Evolutionary conservation across 2,797 vertebrate species (phyloP).

Genomic region (Syngnathus acus): DNA sequence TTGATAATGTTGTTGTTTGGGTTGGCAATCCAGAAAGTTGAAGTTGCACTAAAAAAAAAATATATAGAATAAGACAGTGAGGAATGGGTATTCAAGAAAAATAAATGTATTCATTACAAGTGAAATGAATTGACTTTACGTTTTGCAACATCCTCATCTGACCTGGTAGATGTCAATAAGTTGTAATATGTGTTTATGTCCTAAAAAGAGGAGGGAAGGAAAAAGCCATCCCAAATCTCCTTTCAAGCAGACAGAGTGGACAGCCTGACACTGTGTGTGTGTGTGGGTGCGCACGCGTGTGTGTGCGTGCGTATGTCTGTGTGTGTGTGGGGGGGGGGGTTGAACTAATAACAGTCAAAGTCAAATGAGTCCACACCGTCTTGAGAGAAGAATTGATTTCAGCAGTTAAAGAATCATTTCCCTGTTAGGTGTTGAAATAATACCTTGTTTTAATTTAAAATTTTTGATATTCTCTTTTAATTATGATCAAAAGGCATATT

Average conservation of each 20-base stretch:
- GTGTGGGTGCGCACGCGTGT: too few species aligned
- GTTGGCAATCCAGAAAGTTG: constrained; percentile 93
- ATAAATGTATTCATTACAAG: background rate
- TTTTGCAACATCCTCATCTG: background rate
- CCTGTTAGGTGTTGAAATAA: too few species aligned
- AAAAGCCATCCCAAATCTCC: background rate
- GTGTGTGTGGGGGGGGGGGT: too few species aligned
- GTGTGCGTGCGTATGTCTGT: too few species aligned
- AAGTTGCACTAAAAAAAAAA: constrained; percentile 73
- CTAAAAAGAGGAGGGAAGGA: background rate
- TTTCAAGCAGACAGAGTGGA: background rate
- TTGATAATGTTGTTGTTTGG: constrained; percentile 89
- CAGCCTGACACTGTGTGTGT: background rate
- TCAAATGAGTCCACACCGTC: too few species aligned
- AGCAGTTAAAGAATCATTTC: too few species aligned
- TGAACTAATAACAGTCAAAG: too few species aligned
- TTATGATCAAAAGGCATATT: too few species aligned
- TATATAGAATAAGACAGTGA: background rate
- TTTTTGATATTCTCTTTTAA: too few species aligned
- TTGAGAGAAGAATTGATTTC: too few species aligned
- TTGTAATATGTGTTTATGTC: background rate
- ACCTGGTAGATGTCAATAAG: background rate
- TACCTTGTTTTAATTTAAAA: too few species aligned
- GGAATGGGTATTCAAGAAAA: background rate
- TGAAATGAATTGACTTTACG: background rate